phyloP scores from a whole-genome alignment of 2,888 invertebrate species.

The Drosophila acutilabella region DNA sequence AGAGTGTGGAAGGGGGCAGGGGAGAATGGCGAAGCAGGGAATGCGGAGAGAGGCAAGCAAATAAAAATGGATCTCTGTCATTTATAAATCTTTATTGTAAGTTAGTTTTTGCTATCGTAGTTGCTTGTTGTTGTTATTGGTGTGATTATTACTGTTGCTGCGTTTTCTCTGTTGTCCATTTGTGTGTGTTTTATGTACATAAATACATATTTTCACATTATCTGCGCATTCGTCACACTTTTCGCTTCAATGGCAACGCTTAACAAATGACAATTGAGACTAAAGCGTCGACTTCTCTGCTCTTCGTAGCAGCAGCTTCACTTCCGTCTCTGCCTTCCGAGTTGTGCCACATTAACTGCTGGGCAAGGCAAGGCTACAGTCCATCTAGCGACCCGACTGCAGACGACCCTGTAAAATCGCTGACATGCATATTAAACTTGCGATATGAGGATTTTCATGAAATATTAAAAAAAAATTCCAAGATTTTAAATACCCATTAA shows the following conservation, averaged over 20 bases:
- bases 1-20: not conserved
- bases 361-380: no score
- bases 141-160: constrained; percentile 4
- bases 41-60: constrained; percentile 5
- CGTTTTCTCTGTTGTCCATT: constrained; percentile 41
- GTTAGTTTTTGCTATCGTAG: constrained; percentile 13
- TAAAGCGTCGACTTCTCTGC: constrained; percentile 12
- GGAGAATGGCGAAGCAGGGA: no score
- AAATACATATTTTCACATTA: constrained; percentile 55
- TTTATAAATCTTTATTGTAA: constrained; percentile 18
- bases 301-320: constrained; percentile 23
- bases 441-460: no score
- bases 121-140: constrained; percentile 3
- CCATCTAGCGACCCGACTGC: no score
- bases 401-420: no score
- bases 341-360: constrained; percentile 50
- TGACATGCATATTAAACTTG: no score
- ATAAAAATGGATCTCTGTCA: constrained; percentile 19
- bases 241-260: constrained; percentile 63
- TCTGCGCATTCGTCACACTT: constrained; percentile 68
- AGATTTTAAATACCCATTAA: no score
- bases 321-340: constrained; percentile 29
- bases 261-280: constrained; percentile 60
- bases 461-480: no score
- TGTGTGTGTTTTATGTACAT: constrained; percentile 15